Evolutionary conservation across 2,797 vertebrate genomes (phyloP).

Genomic region (Anisognathus igniventris): DNA sequence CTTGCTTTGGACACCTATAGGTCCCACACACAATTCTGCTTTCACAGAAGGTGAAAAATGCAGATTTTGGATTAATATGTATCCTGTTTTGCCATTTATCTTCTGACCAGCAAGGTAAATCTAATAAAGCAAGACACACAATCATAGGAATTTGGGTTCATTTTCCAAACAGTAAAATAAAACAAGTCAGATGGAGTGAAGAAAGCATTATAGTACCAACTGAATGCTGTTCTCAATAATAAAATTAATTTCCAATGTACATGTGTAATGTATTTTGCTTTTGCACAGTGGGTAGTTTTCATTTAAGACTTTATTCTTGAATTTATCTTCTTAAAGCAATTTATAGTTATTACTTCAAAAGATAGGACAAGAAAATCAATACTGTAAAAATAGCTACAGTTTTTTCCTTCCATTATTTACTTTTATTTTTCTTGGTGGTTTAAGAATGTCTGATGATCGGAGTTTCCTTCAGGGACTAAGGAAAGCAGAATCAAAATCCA

Average conservation of each 20-base stretch:
- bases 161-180: neutral
- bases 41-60: neutral
- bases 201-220: neutral
- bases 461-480: neutral
- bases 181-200: neutral
- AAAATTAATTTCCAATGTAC: neutral
- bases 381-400: neutral
- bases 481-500: neutral
- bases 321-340: neutral
- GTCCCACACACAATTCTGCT: rapidly evolving
- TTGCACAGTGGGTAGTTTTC: neutral
- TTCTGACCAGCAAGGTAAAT: neutral
- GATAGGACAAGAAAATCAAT: neutral
- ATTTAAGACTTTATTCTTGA: neutral
- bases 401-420: neutral
- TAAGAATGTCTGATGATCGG: neutral
- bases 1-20: neutral
- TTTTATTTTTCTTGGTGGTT: neutral
- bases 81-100: neutral
- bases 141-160: neutral
- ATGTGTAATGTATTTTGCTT: neutral
- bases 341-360: neutral
- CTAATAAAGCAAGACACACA: neutral
- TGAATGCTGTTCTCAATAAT: neutral
- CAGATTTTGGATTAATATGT: neutral